phyloP scores from a whole-genome alignment of 2,888 invertebrate genomes.

The Pantelozetes paolii region DNA sequence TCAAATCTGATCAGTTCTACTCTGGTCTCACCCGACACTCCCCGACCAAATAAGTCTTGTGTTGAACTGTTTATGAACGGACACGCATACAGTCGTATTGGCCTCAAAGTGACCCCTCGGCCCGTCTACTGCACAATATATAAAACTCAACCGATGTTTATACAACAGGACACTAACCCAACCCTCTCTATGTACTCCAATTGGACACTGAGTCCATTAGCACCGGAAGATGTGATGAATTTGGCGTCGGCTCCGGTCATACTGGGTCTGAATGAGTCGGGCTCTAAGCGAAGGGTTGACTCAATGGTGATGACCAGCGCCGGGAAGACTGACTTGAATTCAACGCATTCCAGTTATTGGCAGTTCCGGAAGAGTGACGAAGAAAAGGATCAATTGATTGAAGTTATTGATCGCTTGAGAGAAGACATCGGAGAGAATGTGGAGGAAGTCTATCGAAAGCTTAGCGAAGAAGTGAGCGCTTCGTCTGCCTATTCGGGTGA shows the following conservation, averaged over 20 bases:
- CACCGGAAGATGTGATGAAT: slow-evolving; percentile 42
- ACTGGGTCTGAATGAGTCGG: slow-evolving; percentile 36
- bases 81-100: slow-evolving; percentile 81
- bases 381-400: slow-evolving; percentile 35
- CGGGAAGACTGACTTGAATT: slow-evolving; percentile 31
- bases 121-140: slow-evolving; percentile 89
- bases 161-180: slow-evolving; percentile 66
- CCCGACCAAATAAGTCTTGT: slow-evolving; percentile 80
- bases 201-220: slow-evolving; percentile 58
- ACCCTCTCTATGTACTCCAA: slow-evolving; percentile 95
- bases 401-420: slow-evolving; percentile 42
- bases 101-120: slow-evolving; percentile 81
- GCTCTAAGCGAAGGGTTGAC: background rate
- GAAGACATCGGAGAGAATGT: slow-evolving; percentile 34
- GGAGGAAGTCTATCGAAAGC: slow-evolving; percentile 18
- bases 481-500: slow-evolving; percentile 32
- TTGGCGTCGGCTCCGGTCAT: slow-evolving; percentile 23
- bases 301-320: slow-evolving; percentile 3
- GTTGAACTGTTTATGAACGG: slow-evolving; percentile 83
- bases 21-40: slow-evolving; percentile 84
- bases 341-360: slow-evolving; percentile 55
- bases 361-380: slow-evolving; percentile 44
- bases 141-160: slow-evolving; percentile 90
- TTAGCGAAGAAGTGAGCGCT: slow-evolving; percentile 38
- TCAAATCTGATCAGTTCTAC: slow-evolving; percentile 52